These are phyloP conservation scores for Cynocephalus volans DNA, from an alignment of 2,113 vertebrate species.

Conservation along the genomic window DNA sequence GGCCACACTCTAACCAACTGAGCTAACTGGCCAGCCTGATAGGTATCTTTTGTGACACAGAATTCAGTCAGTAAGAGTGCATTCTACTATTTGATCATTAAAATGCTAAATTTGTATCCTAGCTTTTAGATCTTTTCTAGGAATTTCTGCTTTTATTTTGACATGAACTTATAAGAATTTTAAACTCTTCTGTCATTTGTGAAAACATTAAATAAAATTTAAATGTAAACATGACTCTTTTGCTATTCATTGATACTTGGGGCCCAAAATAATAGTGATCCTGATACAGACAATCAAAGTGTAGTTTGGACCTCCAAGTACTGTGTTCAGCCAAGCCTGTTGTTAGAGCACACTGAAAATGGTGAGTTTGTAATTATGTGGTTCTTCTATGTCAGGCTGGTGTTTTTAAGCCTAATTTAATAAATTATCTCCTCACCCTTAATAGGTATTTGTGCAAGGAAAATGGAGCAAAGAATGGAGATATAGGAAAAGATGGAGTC, in stretches of 20 bases:
- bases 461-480: not conserved
- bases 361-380: not conserved
- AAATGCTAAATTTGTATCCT: not conserved
- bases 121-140: not conserved
- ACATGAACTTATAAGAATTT: not conserved
- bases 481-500: conserved; percentile 8
- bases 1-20: too few species aligned
- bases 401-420: conserved; percentile 27
- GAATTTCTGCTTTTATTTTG: not conserved
- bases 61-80: not conserved
- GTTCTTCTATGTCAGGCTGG: not conserved
- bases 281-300: not conserved
- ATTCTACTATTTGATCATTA: not conserved
- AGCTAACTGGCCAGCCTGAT: too few species aligned
- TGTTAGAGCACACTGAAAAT: not conserved
- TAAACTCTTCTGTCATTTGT: conserved; percentile 30
- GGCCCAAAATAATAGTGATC: conserved; percentile 38
- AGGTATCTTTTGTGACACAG: conserved; percentile 24
- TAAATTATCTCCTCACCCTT: not conserved
- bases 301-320: not conserved
- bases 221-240: conserved; percentile 3
- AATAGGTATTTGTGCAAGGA: not conserved
- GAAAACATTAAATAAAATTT: conserved; percentile 33
- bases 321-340: not conserved
- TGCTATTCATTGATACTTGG: not conserved